Percentiles rank a stretch among this genome's conserved stretches.
These are phyloP conservation scores for Sebastes steindachneri DNA, from an alignment of 2,797 vertebrate genomes.

Conservation along the genomic window DNA sequence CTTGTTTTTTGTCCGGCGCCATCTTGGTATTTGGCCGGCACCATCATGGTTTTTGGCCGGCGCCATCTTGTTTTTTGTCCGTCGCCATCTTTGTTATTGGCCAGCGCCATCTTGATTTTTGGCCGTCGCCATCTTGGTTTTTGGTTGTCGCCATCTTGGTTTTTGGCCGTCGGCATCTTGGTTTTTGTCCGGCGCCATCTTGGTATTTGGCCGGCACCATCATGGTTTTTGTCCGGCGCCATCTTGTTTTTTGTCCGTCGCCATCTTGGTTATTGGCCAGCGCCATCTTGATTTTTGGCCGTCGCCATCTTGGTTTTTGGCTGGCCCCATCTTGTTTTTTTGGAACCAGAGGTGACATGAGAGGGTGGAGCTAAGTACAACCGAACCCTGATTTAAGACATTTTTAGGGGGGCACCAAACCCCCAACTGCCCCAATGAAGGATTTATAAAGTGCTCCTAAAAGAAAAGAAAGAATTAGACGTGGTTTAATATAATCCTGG, in stretches of 20 bases:
- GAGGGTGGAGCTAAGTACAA: too few species aligned
- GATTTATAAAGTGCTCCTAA: background rate
- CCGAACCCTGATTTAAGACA: too few species aligned
- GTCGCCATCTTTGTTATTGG: too few species aligned
- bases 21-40: fast-evolving
- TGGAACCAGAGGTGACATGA: too few species aligned
- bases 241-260: fast-evolving
- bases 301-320: too few species aligned
- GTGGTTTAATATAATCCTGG: background rate
- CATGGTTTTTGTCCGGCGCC: too few species aligned
- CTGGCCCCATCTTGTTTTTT: too few species aligned
- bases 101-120: fast-evolving
- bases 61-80: too few species aligned
- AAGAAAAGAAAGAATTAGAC: background rate
- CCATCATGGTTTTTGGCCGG: fast-evolving
- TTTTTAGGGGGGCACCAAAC: too few species aligned
- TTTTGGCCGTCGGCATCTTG: too few species aligned
- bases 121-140: too few species aligned
- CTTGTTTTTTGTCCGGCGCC: fast-evolving
- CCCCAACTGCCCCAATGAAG: background rate
- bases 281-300: fast-evolving
- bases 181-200: fast-evolving
- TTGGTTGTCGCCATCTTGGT: too few species aligned
- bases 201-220: fast-evolving
- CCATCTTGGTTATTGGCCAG: fast-evolving